A percentile compares a stretch with the other conserved stretches of the same genome.
These are phyloP conservation scores for Aptenodytes patagonicus DNA, from an alignment of 2,113 vertebrate species.

Conservation along the genomic window DNA sequence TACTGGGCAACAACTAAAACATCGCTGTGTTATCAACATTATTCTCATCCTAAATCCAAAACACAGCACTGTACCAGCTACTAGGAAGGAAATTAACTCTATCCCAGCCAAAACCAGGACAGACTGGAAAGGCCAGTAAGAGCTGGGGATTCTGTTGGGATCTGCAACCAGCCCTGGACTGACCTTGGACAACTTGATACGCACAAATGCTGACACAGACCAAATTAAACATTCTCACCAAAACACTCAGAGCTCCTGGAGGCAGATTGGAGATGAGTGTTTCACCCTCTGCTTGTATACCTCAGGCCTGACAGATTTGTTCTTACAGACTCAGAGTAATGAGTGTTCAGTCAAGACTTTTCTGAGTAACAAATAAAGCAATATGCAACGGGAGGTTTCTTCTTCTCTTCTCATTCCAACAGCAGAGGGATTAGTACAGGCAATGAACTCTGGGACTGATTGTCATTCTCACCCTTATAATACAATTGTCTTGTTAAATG, in stretches of 20 bases:
- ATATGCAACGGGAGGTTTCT: background rate
- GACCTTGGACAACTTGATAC: background rate
- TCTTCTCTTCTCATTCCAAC: background rate
- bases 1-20: no score
- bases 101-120: no score
- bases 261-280: background rate
- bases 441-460: background rate
- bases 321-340: background rate
- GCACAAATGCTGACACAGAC: background rate
- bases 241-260: background rate
- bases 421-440: background rate
- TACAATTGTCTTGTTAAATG: slow-evolving; percentile 54
- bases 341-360: background rate
- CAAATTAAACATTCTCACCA: background rate
- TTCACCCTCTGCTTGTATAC: background rate
- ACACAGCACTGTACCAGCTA: no score
- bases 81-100: no score
- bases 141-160: background rate
- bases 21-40: no score
- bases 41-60: no score
- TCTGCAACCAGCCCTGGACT: background rate
- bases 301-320: background rate
- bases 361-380: background rate
- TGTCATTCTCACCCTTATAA: slow-evolving; percentile 21
- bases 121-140: background rate